Evolutionary conservation across 1,140 invertebrate species (phyloP).

Genomic region (Brachionus koreanus): DNA sequence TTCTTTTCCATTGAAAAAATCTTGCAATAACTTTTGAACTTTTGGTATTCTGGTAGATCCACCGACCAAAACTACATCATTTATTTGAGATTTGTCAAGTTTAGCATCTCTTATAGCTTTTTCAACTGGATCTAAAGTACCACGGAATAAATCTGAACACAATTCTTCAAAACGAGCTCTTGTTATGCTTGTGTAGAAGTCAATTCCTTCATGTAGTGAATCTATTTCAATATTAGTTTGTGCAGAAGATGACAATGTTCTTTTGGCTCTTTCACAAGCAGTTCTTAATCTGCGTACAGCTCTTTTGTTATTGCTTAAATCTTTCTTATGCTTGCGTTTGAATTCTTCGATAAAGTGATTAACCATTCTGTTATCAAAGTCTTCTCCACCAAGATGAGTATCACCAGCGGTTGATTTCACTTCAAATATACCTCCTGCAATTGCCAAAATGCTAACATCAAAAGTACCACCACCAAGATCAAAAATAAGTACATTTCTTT

Average conservation of each 20-base stretch:
- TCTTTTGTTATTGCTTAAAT: conserved; percentile 80
- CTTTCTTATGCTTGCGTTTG: conserved; percentile 94
- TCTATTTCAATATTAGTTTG: conserved; percentile 75
- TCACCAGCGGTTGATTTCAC: conserved; percentile 94
- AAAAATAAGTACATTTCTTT: conserved; percentile 67
- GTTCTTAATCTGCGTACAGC: conserved; percentile 84
- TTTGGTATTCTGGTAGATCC: conserved; percentile 98
- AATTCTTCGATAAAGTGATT: conserved; percentile 93
- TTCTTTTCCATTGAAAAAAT: conserved; percentile 94
- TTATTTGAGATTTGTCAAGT: conserved; percentile 81
- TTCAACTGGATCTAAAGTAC: conserved; percentile 89
- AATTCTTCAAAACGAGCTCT: conserved; percentile 70
- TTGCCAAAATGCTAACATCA: conserved; percentile 89
- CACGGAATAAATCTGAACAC: conserved; percentile 79
- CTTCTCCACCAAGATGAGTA: conserved; percentile 94
- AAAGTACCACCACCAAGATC: conserved; percentile 96
- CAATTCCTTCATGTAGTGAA: conserved; percentile 87
- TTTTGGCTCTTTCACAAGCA: conserved; percentile 89
- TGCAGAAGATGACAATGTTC: conserved; percentile 86
- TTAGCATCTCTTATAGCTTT: conserved; percentile 88
- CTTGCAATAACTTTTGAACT: conserved; percentile 86
- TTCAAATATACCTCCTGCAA: conserved; percentile 88
- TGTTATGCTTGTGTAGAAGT: conserved; percentile 91
- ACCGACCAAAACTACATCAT: conserved; percentile 94
- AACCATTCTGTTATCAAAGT: conserved; percentile 92